Evolutionary conservation across 92 coral and sea anemone species (phyloP).

Genomic region (Plumapathes pennacea): DNA sequence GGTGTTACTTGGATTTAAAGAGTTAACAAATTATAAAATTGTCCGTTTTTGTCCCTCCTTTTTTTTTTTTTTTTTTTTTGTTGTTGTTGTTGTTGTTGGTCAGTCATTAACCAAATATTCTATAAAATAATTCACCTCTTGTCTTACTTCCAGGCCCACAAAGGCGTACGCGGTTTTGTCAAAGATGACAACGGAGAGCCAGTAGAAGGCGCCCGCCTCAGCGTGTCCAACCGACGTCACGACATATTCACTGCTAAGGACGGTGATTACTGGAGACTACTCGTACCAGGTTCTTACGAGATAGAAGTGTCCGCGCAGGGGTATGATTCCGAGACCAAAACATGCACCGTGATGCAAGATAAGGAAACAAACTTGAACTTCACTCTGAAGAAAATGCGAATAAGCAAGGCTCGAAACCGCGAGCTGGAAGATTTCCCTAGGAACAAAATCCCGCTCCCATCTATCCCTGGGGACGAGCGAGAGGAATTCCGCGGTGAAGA

Average conservation of each 20-base stretch:
- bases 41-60: background rate
- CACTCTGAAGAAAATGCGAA: slow-evolving; percentile 66
- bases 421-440: slow-evolving; percentile 78
- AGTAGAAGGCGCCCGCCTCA: slow-evolving; percentile 76
- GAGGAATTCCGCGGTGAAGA: no score
- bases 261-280: slow-evolving; percentile 96
- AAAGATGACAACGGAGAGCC: slow-evolving; percentile 86
- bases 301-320: slow-evolving; percentile 89
- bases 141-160: slow-evolving; percentile 56
- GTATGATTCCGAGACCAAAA: slow-evolving; percentile 82
- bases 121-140: background rate
- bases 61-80: background rate
- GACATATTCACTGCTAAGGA: slow-evolving; percentile 87
- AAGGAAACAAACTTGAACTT: slow-evolving; percentile 75
- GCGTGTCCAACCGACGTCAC: slow-evolving; percentile 88
- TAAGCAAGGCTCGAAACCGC: slow-evolving; percentile 67
- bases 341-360: slow-evolving; percentile 61
- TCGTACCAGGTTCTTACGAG: slow-evolving; percentile 99
- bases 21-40: background rate
- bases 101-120: background rate
- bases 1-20: no score
- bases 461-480: no score
- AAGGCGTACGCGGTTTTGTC: slow-evolving; percentile 84
- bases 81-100: background rate
- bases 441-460: slow-evolving; percentile 31